Conservation (phyloP, 2,113 vertebrate genomes). For the Procapra przewalskii region DNA sequence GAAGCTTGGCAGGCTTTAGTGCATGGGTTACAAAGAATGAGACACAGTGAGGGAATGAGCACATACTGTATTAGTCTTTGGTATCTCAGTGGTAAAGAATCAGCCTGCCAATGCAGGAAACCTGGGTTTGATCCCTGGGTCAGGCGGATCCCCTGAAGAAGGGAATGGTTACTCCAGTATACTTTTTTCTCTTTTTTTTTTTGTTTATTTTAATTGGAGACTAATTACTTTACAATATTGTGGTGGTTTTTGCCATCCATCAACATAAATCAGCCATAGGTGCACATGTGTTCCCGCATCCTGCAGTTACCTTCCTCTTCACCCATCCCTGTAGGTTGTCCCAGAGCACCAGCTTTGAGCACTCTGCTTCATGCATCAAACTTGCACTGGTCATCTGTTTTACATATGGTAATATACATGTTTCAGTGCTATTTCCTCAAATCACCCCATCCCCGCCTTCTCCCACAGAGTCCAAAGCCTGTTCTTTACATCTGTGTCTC, state of each 20-base stretch:
- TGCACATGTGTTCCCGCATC: background rate
- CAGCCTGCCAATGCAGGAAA: background rate
- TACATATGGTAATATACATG: background rate
- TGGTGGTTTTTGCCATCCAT: background rate
- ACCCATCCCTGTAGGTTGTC: background rate
- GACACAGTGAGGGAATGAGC: background rate
- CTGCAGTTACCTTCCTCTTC: background rate
- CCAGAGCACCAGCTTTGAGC: background rate
- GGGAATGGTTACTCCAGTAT: background rate
- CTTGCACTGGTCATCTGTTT: background rate
- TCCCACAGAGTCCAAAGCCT: background rate
- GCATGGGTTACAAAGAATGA: background rate
- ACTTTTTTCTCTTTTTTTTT: background rate
- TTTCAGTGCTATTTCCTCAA: background rate
- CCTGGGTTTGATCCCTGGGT: background rate
- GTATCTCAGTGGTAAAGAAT: background rate
- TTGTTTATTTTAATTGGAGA: background rate
- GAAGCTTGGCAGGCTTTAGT: background rate
- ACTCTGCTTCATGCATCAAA: background rate
- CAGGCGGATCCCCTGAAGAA: background rate
- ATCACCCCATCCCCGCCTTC: background rate
- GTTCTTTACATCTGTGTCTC: background rate
- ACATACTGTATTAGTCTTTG: background rate
- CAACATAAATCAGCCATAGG: background rate
- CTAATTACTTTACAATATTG: background rate